Evolutionary conservation across 2,888 invertebrate genomes (phyloP).

Genomic region (Fragum whitleyi): DNA sequence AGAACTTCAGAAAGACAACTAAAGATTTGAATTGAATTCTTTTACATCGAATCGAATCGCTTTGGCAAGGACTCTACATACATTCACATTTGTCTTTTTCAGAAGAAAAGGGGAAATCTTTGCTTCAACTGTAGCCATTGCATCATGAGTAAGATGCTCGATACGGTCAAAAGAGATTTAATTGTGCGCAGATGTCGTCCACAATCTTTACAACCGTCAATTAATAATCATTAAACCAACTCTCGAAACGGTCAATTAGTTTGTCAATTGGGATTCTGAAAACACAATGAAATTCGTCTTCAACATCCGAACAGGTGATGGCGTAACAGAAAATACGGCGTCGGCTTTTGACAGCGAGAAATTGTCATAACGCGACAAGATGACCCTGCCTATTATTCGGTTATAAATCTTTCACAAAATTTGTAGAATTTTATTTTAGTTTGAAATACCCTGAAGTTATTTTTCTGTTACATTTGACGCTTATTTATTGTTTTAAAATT

Average conservation of each 20-base stretch:
- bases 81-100: background rate
- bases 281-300: background rate
- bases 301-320: background rate
- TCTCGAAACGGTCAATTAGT: slow-evolving; percentile 14
- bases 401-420: slow-evolving; percentile 12
- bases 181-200: slow-evolving; percentile 6
- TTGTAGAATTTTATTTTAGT: background rate
- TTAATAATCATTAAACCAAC: slow-evolving; percentile 19
- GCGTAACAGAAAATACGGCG: slow-evolving; percentile 12
- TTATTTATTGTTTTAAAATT: background rate
- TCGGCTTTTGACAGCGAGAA: background rate
- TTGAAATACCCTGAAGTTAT: background rate
- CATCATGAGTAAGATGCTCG: background rate
- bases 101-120: too few relatives aligned
- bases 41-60: too few relatives aligned
- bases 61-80: too few relatives aligned
- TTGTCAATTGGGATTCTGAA: slow-evolving; percentile 12
- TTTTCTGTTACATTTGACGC: background rate
- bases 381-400: background rate
- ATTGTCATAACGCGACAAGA: background rate
- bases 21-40: too few relatives aligned
- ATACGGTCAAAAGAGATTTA: background rate
- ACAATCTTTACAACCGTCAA: slow-evolving; percentile 16
- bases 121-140: too few relatives aligned
- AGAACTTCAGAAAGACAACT: too few relatives aligned